Percentiles rank a stretch among this genome's conserved stretches.
phyloP scores from a whole-genome alignment of 2,113 vertebrate species.

The Rutilus rutilus region DNA sequence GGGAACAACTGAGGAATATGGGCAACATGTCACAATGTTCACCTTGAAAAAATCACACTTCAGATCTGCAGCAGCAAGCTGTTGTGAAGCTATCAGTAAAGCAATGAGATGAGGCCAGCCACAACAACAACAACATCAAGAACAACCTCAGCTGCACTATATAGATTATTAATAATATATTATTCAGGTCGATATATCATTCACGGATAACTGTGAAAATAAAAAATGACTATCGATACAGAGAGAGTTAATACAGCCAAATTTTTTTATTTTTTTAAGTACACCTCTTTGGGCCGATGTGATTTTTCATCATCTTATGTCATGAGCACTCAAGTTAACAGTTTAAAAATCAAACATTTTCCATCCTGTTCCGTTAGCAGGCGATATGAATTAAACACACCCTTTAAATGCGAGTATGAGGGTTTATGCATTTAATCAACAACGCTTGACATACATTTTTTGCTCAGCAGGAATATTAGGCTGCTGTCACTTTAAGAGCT shows the following conservation, averaged over 20 bases:
- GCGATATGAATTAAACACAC: background rate
- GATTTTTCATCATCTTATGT: background rate
- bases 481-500: no score
- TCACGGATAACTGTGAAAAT: background rate
- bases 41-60: background rate
- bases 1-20: slow-evolving; percentile 73
- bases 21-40: slow-evolving; percentile 68
- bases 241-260: background rate
- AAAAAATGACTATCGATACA: background rate
- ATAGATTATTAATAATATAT: background rate
- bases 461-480: no score
- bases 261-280: no score
- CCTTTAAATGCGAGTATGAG: no score
- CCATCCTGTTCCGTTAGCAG: background rate
- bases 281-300: background rate
- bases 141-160: background rate
- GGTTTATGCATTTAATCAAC: no score
- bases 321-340: background rate
- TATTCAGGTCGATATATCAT: background rate
- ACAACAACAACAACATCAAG: background rate
- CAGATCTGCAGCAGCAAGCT: background rate
- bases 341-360: background rate
- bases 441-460: no score
- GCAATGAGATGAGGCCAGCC: background rate
- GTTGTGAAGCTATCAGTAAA: background rate